Conservation (phyloP, 1,140 invertebrate species). For the Lasaia peninsularis region DNA sequence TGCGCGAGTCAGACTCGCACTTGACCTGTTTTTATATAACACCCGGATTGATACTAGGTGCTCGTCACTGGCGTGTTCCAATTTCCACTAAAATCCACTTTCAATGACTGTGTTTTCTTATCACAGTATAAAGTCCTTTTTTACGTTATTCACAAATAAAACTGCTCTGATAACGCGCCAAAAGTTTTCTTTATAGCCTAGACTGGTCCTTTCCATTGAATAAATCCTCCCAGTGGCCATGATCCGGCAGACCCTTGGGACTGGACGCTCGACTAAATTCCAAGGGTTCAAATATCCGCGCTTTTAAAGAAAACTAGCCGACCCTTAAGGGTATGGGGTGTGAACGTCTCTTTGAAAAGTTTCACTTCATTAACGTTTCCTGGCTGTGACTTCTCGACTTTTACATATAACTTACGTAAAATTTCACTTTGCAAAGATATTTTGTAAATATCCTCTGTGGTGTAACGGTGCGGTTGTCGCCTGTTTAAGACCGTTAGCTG, state of each 20-base stretch:
- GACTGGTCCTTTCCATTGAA: constrained; percentile 47
- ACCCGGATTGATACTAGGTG: too few relatives aligned
- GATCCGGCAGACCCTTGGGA: constrained; percentile 46
- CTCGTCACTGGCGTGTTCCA: too few relatives aligned
- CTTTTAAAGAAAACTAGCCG: constrained; percentile 67
- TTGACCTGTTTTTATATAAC: too few relatives aligned
- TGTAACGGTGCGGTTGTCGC: too few relatives aligned
- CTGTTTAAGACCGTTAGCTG: too few relatives aligned
- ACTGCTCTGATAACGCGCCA: background rate
- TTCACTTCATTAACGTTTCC: constrained; percentile 28
- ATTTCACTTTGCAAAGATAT: background rate
- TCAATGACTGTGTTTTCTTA: too few relatives aligned
- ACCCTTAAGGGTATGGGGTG: constrained; percentile 57
- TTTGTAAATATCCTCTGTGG: too few relatives aligned
- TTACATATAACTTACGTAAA: background rate
- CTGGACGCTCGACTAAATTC: constrained; percentile 60
- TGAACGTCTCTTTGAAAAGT: constrained; percentile 61
- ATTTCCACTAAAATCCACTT: too few relatives aligned
- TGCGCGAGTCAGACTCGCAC: too few relatives aligned
- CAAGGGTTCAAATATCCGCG: constrained; percentile 57
- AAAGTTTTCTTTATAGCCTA: constrained; percentile 6
- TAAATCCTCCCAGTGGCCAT: constrained; percentile 57
- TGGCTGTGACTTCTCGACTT: background rate
- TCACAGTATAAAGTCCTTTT: too few relatives aligned
- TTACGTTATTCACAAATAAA: too few relatives aligned